Base-by-base conservation (phyloP, 2,113 vertebrate genomes). In the Aphyosemion australe region DNA sequence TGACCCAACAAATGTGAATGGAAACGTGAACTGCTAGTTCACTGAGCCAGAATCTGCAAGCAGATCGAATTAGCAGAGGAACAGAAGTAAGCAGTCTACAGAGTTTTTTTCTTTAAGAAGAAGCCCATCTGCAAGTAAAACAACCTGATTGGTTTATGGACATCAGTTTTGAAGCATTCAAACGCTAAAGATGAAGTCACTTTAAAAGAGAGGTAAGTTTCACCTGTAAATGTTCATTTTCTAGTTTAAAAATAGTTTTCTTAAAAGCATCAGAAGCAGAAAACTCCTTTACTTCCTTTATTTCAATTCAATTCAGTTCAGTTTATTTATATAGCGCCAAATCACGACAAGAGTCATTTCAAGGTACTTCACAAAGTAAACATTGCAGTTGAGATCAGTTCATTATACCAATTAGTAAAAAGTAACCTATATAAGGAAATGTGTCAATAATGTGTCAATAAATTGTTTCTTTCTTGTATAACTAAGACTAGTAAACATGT, bases 121-220 rank as follows among this genome's bases (percentile, higher is more conserved):
- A 45, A 41, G 37, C 41, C 65, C 58, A 42, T 43, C 43, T 37
- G 78, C 39, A 55, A n/a, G 43, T 49, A 37, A 67, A 65, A 57
- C 3, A 48, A 74, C 43, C 57, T 72, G 13, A 58, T 75, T 14
- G 1, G 21, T 43, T 48, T 10, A 18, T 59, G 43, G 54, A 48
- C n/a, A 42, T 57, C 39, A 42, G 18, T 1, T 45, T 15, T 16
- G 26, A 26, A 26, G 26, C 26, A 5, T 1, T 26, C 51, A 16
- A 16, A 70, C 61, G 65, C 41, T 79, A 19, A 65, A 59, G 72
- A 63, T 57, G 60, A 8, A 56, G 19, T 10, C 0, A 31, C 47
- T 53, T 26, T 41, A 8, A 11, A 1, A 52, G 19, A 61, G 16
- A 18, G 85, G 77, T 63, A 5, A 8, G 15, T 32, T 47, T 20